A percentile compares a stretch with the other conserved stretches of the same genome.
Conservation (phyloP, 2,797 vertebrate species). For the Malurus leucopterus region DNA sequence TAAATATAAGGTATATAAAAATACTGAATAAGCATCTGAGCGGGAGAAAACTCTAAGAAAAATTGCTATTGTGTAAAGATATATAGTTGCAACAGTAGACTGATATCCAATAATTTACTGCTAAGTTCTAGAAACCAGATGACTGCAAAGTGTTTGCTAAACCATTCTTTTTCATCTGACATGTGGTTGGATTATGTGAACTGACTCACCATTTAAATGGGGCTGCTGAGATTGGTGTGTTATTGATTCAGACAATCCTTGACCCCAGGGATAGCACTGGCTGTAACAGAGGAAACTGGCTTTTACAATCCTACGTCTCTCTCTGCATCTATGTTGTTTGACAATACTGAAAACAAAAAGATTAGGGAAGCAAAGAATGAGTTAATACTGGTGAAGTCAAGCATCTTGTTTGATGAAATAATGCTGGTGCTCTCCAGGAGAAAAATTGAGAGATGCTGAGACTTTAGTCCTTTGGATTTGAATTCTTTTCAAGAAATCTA, state of each 20-base stretch:
- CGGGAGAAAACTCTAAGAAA: constrained; percentile 11
- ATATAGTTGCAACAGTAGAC: constrained; percentile 29
- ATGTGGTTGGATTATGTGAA: constrained; percentile 57
- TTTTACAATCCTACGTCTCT: constrained; percentile 34
- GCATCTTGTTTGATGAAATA: neutral
- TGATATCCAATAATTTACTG: constrained; percentile 51
- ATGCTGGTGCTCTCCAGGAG: neutral
- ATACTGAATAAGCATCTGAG: constrained; percentile 50
- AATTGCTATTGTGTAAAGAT: constrained; percentile 45
- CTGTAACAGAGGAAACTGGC: constrained; percentile 36
- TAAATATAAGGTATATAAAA: constrained; percentile 59
- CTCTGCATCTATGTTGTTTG: constrained; percentile 42
- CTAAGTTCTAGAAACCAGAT: constrained; percentile 49
- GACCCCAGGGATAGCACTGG: constrained; percentile 38
- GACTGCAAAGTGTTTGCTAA: constrained; percentile 48
- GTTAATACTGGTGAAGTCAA: constrained; percentile 27
- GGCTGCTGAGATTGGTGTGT: constrained; percentile 21
- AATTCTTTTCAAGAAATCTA: neutral
- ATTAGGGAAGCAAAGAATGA: constrained; percentile 33
- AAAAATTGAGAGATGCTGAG: neutral
- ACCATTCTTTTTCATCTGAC: constrained; percentile 50
- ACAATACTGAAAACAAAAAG: constrained; percentile 48
- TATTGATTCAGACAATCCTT: constrained; percentile 66
- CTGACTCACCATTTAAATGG: constrained; percentile 60
- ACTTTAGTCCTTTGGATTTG: neutral